phyloP scores from a whole-genome alignment of 2,888 invertebrate genomes.

The Urechis unicinctus region DNA sequence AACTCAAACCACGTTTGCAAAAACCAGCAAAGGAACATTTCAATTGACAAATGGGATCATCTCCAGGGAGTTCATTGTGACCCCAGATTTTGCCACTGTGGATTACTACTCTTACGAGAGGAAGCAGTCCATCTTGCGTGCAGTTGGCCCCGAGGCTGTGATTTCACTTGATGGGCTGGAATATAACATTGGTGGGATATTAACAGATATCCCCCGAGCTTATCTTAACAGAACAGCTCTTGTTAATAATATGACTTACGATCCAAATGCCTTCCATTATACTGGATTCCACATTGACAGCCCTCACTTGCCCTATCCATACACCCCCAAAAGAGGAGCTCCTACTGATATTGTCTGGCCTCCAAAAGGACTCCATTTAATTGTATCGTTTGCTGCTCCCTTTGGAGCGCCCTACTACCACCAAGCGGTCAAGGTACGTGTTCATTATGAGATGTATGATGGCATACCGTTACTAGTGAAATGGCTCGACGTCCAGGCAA shows the following conservation, averaged over 20 bases:
- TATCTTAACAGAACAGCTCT: constrained; percentile 19
- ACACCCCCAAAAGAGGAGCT: constrained; percentile 16
- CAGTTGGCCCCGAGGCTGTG: constrained; percentile 11
- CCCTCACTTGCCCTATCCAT: constrained; percentile 17
- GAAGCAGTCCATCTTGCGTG: constrained; percentile 15
- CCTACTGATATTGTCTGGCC: constrained; percentile 18
- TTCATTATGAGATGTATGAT: constrained; percentile 22
- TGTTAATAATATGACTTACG: constrained; percentile 1
- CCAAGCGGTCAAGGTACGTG: constrained; percentile 11
- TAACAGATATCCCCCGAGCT: constrained; percentile 11
- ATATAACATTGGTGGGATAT: constrained; percentile 16
- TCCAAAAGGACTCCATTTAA: constrained; percentile 15
- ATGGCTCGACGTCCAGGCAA: constrained; percentile 13
- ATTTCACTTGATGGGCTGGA: constrained; percentile 16
- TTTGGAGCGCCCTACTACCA: constrained; percentile 14
- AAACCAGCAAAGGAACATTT: too few species aligned
- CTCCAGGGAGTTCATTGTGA: constrained; percentile 11
- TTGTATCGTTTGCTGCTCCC: constrained; percentile 15
- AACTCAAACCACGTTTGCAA: too few species aligned
- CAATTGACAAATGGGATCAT: constrained; percentile 17
- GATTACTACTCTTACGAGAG: constrained; percentile 15
- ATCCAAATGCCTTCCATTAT: constrained; percentile 16
- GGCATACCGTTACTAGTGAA: constrained; percentile 21
- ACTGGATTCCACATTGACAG: constrained; percentile 1
- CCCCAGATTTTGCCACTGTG: constrained; percentile 17